Base-by-base conservation (phyloP, 2,797 vertebrate genomes). In the Scarus forsteni region DNA sequence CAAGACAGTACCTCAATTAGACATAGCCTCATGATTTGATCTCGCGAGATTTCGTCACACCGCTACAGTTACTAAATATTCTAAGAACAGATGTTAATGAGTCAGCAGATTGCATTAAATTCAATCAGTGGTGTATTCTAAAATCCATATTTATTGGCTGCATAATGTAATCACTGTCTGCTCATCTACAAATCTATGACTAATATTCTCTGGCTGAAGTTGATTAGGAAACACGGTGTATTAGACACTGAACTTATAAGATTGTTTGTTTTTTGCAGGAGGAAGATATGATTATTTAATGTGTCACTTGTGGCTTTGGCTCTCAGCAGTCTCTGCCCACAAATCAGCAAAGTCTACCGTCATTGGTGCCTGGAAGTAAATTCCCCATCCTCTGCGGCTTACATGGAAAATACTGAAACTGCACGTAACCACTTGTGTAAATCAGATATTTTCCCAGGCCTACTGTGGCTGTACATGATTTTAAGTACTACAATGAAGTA, bases 281-380 rank as follows among this genome's bases (percentile, higher is more conserved):
- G 57, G 35, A 10, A 38, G 51, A 61, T 71, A 65, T 51, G 61
- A 69, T 85, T 79, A 86, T 79, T 10, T 12, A 50, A 76, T 78
- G 61, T 80, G 79, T 77, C 75, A 81, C 64, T 74, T 85, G 76
- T 78, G 83, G 86, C 53, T 84, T 89, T 88, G 86, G 85, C 77
- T 54, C 39, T 60, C n/a, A 8, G 1, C 35, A 46, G 60, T 10
- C 27, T 52, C 57, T 39, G 57, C 57, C 88, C 85, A 56, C 86
- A 88, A 67, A 83, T 51, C 57, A 77, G 71, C 65, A 67, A 82
- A 83, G 70, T 85, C 70, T 79, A 10, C 68, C 12, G 71, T 86
- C 85, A 74, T 74, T 58, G 85, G 84, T 81, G 85, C 85, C 88
- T 80, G 70, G 53, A 76, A 73, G 73, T 68, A 60, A 63, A 71